Percentiles rank a stretch among this genome's conserved stretches.
Conservation (phyloP, 2,113 vertebrate species). For the Limanda limanda region DNA sequence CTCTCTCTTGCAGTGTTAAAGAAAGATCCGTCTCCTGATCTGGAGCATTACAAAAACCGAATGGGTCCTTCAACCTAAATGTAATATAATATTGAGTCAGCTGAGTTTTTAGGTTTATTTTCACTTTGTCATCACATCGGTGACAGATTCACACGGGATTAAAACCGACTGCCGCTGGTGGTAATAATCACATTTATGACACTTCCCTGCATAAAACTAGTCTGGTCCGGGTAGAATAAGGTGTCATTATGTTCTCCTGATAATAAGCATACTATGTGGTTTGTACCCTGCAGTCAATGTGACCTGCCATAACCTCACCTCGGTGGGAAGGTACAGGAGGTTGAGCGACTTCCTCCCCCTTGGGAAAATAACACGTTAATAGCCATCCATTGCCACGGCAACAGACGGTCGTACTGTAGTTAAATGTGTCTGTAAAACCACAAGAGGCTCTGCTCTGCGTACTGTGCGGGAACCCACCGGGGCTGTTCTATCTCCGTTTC, state of each 20-base stretch:
- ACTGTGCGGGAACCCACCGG: conserved; percentile 51
- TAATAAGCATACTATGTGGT: conserved; percentile 42
- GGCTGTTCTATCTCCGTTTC: conserved; percentile 46
- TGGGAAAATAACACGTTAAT: conserved; percentile 71
- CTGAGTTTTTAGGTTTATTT: background rate
- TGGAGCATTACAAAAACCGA: too few relatives aligned
- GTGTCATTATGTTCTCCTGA: conserved; percentile 41
- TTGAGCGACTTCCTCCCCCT: conserved; percentile 57
- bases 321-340: conserved; percentile 42
- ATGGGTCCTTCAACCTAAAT: too few relatives aligned
- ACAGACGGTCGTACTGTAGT: conserved; percentile 66
- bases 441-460: conserved; percentile 59
- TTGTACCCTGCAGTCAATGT: conserved; percentile 36
- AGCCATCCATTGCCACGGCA: conserved; percentile 65
- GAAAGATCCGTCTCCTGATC: too few relatives aligned
- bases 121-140: background rate
- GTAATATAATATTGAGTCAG: background rate
- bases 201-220: conserved; percentile 43
- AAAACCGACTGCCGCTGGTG: conserved; percentile 16
- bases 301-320: conserved; percentile 66
- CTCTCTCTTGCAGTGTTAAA: too few relatives aligned
- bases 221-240: conserved; percentile 31
- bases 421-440: conserved; percentile 75
- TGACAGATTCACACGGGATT: background rate
- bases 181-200: conserved; percentile 55